A percentile compares a stretch with the other conserved stretches of the same genome.
Conservation (phyloP, 2,888 invertebrate species). For the Chrysomela aeneicollis region DNA sequence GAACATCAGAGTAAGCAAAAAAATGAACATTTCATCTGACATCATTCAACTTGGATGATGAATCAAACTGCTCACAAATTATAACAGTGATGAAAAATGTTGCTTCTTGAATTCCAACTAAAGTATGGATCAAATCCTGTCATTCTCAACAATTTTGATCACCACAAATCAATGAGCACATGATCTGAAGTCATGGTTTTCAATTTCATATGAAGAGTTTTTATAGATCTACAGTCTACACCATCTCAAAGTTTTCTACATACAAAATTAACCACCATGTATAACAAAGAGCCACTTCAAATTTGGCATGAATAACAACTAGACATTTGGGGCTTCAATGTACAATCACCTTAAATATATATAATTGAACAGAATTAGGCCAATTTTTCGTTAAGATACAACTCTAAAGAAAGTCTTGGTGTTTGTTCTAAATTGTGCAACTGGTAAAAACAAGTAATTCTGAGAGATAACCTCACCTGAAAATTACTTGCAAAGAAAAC, state of each 20-base stretch:
- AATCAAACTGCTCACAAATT: constrained; percentile 8
- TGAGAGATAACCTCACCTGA: too few relatives aligned
- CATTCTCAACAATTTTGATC: constrained; percentile 1
- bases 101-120: too few relatives aligned
- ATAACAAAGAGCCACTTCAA: neutral
- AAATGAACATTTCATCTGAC: neutral
- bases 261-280: neutral
- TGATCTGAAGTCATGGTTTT: neutral
- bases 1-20: neutral
- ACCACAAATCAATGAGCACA: constrained; percentile 7
- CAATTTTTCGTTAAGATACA: neutral
- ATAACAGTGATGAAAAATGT: too few relatives aligned
- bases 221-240: neutral
- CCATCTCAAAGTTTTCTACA: neutral
- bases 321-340: neutral
- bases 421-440: too few relatives aligned
- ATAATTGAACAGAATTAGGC: neutral
- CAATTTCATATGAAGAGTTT: neutral
- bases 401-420: too few relatives aligned
- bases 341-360: neutral
- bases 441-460: too few relatives aligned
- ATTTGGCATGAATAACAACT: neutral
- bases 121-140: constrained; percentile 29
- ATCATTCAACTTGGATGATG: neutral
- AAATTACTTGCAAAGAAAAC: too few relatives aligned